Evolutionary conservation across 2,888 invertebrate species (phyloP).

Genomic region (Abrostola triplasia): DNA sequence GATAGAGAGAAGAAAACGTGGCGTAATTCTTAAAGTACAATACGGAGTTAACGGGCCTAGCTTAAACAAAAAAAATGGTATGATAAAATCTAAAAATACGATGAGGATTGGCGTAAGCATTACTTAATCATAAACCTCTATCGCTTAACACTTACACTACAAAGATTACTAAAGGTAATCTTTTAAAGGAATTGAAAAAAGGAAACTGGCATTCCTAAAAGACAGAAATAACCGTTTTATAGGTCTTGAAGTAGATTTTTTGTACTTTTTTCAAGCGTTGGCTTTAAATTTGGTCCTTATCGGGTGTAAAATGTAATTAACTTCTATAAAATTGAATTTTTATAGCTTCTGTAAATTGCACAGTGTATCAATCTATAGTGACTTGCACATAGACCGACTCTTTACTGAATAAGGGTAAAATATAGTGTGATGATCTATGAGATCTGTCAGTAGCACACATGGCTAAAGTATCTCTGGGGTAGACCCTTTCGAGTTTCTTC

Average conservation of each 20-base stretch:
- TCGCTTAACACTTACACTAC: constrained; percentile 7
- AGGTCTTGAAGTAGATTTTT: neutral
- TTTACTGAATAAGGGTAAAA: neutral
- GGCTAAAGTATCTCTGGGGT: no score
- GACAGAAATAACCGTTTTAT: constrained; percentile 13
- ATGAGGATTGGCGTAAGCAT: no score
- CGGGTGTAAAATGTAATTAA: constrained; percentile 2
- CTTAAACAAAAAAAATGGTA: no score
- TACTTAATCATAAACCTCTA: neutral
- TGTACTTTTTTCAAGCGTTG: neutral
- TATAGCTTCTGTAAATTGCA: constrained; percentile 15
- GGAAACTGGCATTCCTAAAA: constrained; percentile 12
- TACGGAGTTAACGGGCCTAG: no score
- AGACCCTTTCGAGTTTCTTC: no score
- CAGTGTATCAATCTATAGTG: neutral
- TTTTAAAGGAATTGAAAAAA: constrained; percentile 18
- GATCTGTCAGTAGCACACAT: no score
- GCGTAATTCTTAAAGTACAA: no score
- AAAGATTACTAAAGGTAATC: neutral
- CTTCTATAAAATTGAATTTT: constrained; percentile 18
- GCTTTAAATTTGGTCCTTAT: constrained; percentile 9
- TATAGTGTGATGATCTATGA: neutral
- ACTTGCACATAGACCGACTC: neutral
- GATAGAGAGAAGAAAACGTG: no score
- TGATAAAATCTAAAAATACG: no score